These are phyloP conservation scores for Zootermopsis nevadensis DNA, from an alignment of 2,888 invertebrate species.

Conservation along the genomic window DNA sequence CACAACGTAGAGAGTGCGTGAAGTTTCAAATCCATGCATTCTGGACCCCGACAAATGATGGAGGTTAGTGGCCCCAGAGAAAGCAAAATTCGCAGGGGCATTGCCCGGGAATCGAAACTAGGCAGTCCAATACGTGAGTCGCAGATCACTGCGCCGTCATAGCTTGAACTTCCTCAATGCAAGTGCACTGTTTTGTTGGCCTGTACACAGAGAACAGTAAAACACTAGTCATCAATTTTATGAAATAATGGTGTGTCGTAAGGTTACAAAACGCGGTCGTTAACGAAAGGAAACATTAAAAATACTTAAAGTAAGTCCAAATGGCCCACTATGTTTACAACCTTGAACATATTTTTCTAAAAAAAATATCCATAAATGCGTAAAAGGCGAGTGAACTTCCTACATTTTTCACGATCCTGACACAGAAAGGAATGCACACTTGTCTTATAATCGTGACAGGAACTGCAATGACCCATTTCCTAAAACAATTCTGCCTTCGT, in stretches of 20 bases:
- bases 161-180: no score
- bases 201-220: neutral
- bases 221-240: no score
- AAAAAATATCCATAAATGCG: constrained; percentile 4
- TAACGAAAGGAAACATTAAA: neutral
- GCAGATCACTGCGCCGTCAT: no score
- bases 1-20: no score
- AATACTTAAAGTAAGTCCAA: neutral
- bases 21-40: no score
- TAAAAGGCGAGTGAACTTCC: neutral
- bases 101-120: no score
- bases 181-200: neutral
- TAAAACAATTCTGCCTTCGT: neutral
- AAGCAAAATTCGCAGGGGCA: no score
- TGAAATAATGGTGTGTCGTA: neutral
- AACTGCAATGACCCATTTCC: neutral
- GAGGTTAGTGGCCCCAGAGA: no score
- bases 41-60: no score
- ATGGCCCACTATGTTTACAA: neutral
- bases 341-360: neutral
- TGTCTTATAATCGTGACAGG: neutral
- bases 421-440: neutral
- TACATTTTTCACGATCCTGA: neutral
- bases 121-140: no score
- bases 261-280: neutral